phyloP scores from a whole-genome alignment of 2,888 invertebrate genomes.

The Adineta ricciae region DNA sequence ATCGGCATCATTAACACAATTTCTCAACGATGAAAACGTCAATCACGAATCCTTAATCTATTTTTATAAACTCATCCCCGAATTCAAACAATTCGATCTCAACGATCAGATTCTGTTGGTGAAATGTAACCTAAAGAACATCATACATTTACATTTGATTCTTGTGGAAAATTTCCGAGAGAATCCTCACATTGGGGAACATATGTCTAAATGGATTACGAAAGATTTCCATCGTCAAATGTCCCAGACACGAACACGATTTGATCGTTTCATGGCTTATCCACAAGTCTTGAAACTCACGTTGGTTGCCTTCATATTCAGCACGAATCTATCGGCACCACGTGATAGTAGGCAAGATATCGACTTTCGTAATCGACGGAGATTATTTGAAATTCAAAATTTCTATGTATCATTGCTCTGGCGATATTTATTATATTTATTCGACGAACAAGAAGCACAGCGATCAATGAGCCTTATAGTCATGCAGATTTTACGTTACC shows the following conservation, averaged over 20 bases:
- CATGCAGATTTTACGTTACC: not conserved
- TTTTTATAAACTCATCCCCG: not conserved
- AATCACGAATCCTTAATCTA: not conserved
- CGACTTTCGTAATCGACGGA: not conserved
- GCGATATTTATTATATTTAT: not conserved
- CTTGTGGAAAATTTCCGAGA: not conserved
- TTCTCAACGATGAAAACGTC: not conserved
- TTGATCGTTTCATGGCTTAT: not conserved
- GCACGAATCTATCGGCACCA: not conserved
- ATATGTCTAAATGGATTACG: not conserved
- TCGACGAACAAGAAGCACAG: not conserved
- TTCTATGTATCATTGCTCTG: not conserved
- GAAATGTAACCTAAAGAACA: not conserved
- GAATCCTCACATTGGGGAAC: not conserved
- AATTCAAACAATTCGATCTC: not conserved
- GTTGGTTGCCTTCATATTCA: not conserved
- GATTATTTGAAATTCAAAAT: not conserved
- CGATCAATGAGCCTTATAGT: not conserved
- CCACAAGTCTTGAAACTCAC: not conserved
- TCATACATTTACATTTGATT: not conserved
- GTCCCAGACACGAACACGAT: not conserved
- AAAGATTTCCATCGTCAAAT: not conserved
- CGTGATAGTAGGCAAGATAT: not conserved
- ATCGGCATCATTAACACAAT: not conserved
- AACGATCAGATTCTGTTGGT: not conserved